These are phyloP conservation scores for Apamea sordens DNA, from an alignment of 2,888 invertebrate species.

Conservation along the genomic window DNA sequence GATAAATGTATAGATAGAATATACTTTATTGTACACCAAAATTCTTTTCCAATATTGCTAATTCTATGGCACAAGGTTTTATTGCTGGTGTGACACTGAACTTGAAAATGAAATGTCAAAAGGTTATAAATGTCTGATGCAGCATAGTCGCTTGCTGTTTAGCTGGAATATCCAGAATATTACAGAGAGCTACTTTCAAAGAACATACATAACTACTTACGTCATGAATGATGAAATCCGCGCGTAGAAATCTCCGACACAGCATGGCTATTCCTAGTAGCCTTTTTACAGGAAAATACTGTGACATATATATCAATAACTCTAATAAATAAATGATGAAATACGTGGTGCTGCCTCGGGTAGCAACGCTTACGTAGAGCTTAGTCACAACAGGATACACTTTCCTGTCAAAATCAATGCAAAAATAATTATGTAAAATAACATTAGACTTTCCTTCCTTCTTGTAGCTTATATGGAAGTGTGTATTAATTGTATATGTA, in stretches of 20 bases:
- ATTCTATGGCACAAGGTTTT: neutral
- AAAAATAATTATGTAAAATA: neutral
- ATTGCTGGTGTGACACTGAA: neutral
- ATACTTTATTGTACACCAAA: neutral
- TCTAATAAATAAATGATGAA: neutral
- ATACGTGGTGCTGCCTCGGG: neutral
- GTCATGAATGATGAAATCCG: neutral
- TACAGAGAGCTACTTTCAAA: neutral
- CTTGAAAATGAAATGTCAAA: neutral
- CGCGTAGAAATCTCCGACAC: neutral
- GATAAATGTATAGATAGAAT: neutral
- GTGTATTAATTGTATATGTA: neutral
- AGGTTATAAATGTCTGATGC: neutral
- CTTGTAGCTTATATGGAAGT: neutral
- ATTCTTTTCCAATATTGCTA: neutral
- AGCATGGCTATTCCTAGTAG: neutral
- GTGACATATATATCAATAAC: neutral
- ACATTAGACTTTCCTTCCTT: conserved; percentile 6
- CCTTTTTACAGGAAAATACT: conserved; percentile 15
- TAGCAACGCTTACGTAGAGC: neutral
- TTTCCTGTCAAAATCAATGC: conserved; percentile 1
- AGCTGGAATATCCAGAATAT: neutral
- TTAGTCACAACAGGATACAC: neutral
- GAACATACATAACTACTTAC: neutral
- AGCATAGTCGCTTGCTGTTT: neutral